Evolutionary conservation across 2,888 invertebrate species (phyloP), one percentile per base, ranked within the genome.

Genomic region (Cyrtodaria siliqua): DNA sequence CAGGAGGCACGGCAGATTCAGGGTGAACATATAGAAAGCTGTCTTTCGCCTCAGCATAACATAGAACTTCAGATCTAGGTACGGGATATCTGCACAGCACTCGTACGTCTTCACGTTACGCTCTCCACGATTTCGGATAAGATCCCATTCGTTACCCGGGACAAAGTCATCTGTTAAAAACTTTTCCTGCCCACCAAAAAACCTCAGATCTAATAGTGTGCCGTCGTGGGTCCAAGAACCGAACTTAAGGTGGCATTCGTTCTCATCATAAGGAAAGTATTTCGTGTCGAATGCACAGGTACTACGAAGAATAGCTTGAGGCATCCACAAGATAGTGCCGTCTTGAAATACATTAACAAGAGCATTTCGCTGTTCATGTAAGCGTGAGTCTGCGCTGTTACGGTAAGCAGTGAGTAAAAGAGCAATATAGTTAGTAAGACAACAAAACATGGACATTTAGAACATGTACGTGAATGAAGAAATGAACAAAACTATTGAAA

Each of bases 141-240:
- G 87, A 26, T 87, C 83, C 93, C 93, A 93, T 79, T 93, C 93
- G 67, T 92, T 93, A 62, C 91, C 92, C 18, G 79, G 78, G 4
- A 92, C 87, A 82, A 92, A 93, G 70, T 91, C 90, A 12, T 84
- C 83, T 14, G 83, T 57, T 40, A 88, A 85, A 73, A 91, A 87
- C 47, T 84, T 47, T 55, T 83, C 74, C 67, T 85, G 20, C n/a
- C 77, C 77, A 14, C 79, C 59, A 44, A 78, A 84, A 66, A 90
- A 90, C 29, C 81, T 78, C 47, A 90, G 84, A 82, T 88, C 88
- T 57, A 92, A 66, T 76, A 91, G 89, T 62, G 84, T 88, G 40
- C 92, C 92, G 74, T 92, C 92, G 80, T 92, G 92, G 12, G 92
- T 90, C 93, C 93, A 93, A 3, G 91, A 92, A 29, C 92, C 92